Evolutionary conservation across 1,140 invertebrate genomes (phyloP).

Genomic region (Euwallacea fornicatus): DNA sequence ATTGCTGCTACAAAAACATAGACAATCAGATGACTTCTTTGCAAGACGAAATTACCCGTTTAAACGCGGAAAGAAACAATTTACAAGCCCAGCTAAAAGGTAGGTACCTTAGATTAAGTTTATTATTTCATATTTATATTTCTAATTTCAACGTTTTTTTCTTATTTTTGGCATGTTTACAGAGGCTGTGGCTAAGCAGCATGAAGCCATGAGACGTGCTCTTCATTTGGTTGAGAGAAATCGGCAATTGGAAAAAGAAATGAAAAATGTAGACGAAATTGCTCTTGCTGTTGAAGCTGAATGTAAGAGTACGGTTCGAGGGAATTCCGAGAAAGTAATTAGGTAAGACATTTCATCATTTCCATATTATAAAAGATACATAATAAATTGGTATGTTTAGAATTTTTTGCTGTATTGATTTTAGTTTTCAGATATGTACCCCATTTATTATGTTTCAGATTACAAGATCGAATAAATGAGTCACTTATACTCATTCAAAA

Average conservation of each 20-base stretch:
- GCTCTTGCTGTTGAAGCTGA: slow-evolving; percentile 69
- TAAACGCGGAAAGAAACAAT: slow-evolving; percentile 59
- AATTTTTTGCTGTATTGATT: not conserved
- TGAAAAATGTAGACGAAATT: slow-evolving; percentile 67
- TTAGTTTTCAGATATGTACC: not conserved
- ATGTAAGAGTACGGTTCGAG: slow-evolving; percentile 58
- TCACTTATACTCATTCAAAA: slow-evolving; percentile 55
- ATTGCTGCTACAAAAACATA: slow-evolving; percentile 59
- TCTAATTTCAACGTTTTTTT: not conserved
- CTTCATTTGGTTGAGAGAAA: slow-evolving; percentile 69
- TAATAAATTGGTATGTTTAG: not conserved
- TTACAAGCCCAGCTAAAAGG: slow-evolving; percentile 63
- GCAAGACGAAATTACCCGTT: slow-evolving; percentile 56
- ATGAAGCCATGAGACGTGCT: slow-evolving; percentile 72
- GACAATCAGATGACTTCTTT: slow-evolving; percentile 52
- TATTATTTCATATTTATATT: not conserved
- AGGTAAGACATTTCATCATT: slow-evolving; percentile 29
- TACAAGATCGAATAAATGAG: slow-evolving; percentile 57
- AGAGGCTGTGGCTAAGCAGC: slow-evolving; percentile 66
- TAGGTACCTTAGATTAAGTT: slow-evolving; percentile 29
- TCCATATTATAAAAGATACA: not conserved
- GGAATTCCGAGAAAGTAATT: slow-evolving; percentile 48
- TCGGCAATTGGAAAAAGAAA: slow-evolving; percentile 65
- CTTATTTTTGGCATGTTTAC: slow-evolving; percentile 33
- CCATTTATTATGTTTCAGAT: slow-evolving; percentile 35